Evolutionary conservation across 2,888 invertebrate genomes (phyloP).

Genomic region (Cantharis flavilabris): DNA sequence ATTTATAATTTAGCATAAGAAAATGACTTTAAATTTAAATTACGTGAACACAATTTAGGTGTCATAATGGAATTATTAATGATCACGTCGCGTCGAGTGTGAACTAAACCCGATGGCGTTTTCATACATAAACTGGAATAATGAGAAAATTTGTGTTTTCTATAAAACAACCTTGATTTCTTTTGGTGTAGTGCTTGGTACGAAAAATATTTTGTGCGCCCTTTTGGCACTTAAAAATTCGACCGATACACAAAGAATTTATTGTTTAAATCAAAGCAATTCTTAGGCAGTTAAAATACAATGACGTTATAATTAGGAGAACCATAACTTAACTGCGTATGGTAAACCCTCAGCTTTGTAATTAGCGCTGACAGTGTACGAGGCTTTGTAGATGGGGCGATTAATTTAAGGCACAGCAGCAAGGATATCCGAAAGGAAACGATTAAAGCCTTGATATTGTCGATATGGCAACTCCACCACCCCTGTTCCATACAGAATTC

Average conservation of each 20-base stretch:
- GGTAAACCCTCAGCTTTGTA: conserved; percentile 39
- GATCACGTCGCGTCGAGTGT: conserved; percentile 18
- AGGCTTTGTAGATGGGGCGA: conserved; percentile 28
- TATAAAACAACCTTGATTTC: neutral
- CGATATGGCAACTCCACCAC: conserved; percentile 33
- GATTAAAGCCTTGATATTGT: conserved; percentile 36
- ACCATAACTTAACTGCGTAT: conserved; percentile 39
- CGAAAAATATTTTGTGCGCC: neutral
- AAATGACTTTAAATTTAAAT: neutral
- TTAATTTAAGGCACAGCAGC: conserved; percentile 28
- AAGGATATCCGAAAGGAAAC: conserved; percentile 40
- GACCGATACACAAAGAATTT: neutral
- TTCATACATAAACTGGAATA: conserved; percentile 18
- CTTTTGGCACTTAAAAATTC: neutral
- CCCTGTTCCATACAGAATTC: conserved; percentile 18
- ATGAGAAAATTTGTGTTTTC: neutral
- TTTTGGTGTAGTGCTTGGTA: neutral
- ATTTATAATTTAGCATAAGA: neutral
- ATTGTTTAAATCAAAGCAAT: neutral
- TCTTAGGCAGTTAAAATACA: conserved; percentile 17
- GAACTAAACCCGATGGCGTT: conserved; percentile 21
- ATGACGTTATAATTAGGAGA: conserved; percentile 41
- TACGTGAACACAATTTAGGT: conserved; percentile 22
- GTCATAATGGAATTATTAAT: conserved; percentile 22
- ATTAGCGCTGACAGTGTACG: conserved; percentile 37